These are phyloP conservation scores for Carassius gibelio DNA, from an alignment of 2,113 vertebrate genomes.

Conservation along the genomic window DNA sequence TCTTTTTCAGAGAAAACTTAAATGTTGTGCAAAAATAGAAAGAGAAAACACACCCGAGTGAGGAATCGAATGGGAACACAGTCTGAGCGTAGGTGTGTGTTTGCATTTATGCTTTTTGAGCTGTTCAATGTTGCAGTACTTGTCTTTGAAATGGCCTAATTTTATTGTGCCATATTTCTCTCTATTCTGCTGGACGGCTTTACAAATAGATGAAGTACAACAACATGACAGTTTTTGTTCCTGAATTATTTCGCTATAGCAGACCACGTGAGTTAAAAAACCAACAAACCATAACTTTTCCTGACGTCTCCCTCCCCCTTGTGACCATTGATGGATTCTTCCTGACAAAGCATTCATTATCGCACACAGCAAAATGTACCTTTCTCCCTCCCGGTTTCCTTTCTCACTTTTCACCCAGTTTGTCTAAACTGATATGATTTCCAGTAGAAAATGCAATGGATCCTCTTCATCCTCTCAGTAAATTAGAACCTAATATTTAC, in stretches of 20 bases:
- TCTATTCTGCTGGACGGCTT: constrained; percentile 80
- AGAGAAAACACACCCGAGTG: background rate
- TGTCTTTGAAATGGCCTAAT: constrained; percentile 62
- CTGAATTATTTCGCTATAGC: constrained; percentile 88
- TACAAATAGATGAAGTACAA: constrained; percentile 85
- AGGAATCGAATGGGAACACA: background rate
- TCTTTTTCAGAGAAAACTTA: no score
- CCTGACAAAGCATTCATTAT: constrained; percentile 88
- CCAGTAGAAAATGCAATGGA: constrained; percentile 65
- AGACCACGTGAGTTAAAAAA: constrained; percentile 88
- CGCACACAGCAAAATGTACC: constrained; percentile 81
- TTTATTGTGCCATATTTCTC: constrained; percentile 78
- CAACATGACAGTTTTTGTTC: constrained; percentile 86
- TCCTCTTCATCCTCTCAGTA: constrained; percentile 49
- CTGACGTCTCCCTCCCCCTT: constrained; percentile 86
- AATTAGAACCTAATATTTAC: background rate
- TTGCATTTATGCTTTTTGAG: constrained; percentile 66
- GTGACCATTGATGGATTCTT: constrained; percentile 87
- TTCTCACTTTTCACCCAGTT: constrained; percentile 20
- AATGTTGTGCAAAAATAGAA: background rate
- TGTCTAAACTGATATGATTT: constrained; percentile 78
- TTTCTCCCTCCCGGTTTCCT: constrained; percentile 57
- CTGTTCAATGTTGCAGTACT: constrained; percentile 52
- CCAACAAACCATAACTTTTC: constrained; percentile 89
- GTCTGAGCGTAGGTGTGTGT: constrained; percentile 52